A percentile compares a stretch with the other conserved stretches of the same genome.
Evolutionary conservation across 1,140 invertebrate genomes (phyloP).

Genomic region (Leptinotarsa lineolata): DNA sequence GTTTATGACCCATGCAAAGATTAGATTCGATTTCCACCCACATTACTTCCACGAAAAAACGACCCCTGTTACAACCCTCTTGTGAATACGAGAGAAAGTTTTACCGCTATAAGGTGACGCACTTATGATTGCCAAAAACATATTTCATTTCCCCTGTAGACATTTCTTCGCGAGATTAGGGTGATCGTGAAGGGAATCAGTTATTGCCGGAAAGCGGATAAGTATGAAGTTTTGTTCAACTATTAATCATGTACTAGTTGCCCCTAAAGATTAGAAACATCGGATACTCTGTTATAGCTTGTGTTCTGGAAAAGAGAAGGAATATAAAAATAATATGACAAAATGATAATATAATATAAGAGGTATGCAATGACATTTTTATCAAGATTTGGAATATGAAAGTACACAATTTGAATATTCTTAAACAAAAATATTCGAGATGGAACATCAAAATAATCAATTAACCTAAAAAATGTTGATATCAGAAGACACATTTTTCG

Average conservation of each 20-base stretch:
- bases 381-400: too few species aligned
- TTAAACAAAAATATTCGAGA: too few species aligned
- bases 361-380: too few species aligned
- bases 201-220: not conserved
- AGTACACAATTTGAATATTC: too few species aligned
- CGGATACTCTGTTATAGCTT: too few species aligned
- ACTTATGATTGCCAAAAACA: not conserved
- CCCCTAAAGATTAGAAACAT: too few species aligned
- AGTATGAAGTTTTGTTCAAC: not conserved
- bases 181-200: conserved; percentile 5
- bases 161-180: not conserved
- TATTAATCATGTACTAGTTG: not conserved
- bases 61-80: not conserved
- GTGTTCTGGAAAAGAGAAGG: too few species aligned
- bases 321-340: too few species aligned
- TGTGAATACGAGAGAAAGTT: not conserved
- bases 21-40: not conserved
- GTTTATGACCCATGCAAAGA: not conserved
- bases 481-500: too few species aligned
- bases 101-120: conserved; percentile 4
- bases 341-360: too few species aligned
- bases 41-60: not conserved
- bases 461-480: too few species aligned
- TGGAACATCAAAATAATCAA: too few species aligned
- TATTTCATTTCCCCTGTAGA: conserved; percentile 8